Conservation (phyloP, 2,797 vertebrate genomes). For the Stomatorhinus walkeri region DNA sequence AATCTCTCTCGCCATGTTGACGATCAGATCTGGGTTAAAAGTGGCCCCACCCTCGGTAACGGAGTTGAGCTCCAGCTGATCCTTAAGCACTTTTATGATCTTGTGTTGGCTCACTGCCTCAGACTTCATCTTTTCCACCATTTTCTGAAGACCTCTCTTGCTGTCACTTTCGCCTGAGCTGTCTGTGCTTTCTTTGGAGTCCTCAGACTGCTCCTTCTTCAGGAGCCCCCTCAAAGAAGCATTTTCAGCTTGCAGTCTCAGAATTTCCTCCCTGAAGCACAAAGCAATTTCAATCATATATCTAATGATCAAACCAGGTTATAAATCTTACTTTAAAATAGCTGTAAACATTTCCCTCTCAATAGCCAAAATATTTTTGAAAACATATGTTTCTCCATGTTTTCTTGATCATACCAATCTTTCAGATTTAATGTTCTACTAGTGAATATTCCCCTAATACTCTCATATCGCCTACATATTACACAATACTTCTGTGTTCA, state of each 20-base stretch:
- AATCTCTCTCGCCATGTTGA: constrained; percentile 39
- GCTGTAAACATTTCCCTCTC: not conserved
- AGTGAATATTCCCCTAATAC: not conserved
- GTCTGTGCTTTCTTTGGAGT: constrained; percentile 58
- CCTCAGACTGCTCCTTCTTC: constrained; percentile 57
- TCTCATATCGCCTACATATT: not conserved
- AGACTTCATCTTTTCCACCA: constrained; percentile 55
- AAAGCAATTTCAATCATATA: constrained; percentile 7
- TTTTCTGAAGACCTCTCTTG: constrained; percentile 57
- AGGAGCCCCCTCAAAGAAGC: constrained; percentile 46
- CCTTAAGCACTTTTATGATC: constrained; percentile 52
- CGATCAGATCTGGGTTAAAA: constrained; percentile 35
- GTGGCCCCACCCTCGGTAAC: constrained; percentile 29
- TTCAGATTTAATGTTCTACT: not conserved
- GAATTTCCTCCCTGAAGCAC: constrained; percentile 52
- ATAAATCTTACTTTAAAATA: not conserved
- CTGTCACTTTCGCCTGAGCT: constrained; percentile 58
- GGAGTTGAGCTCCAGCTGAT: constrained; percentile 46
- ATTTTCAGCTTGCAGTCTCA: constrained; percentile 51
- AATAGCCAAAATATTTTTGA: not conserved
- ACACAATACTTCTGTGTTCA: not conserved
- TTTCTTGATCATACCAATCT: not conserved
- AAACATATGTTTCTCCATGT: not conserved
- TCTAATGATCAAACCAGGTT: not conserved
- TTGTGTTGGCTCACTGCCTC: constrained; percentile 53